Base-by-base conservation (phyloP, 2,797 vertebrate genomes). In the Eutrigla gurnardus region DNA sequence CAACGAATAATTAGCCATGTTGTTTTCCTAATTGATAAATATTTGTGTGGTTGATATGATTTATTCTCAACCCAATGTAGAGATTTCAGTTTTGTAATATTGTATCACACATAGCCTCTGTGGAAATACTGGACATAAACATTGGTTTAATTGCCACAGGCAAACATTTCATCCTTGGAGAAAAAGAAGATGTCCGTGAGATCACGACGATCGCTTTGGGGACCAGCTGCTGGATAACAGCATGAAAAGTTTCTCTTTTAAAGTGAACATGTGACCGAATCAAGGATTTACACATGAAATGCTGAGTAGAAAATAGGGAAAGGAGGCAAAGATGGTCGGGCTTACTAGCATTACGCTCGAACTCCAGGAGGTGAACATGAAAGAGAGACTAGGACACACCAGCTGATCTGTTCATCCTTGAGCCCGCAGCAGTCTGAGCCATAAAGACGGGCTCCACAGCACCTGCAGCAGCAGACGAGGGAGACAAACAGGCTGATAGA, bases 321-420 rank as follows among this genome's bases (percentile, higher is more conserved):
- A 63, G 49, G 49, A 36, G 68, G 53, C 14, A 45, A 8, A 15
- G 32, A 62, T 13, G 17, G 8, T 43, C 43, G 18, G 5, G 8
- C 5, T 33, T 10, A 62, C 12, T n/a, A 46, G 59, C 58, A 10
- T 33, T 3, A 10, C 2, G 39, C 10, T 5, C 36, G 42, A 5
- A 53, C n/a, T 58, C 37, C 54, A 58, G 36, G 45, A 52, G 17
- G 46, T 37, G 32, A 68, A 55, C 37, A 59, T 7, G 25, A 63
- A 25, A 42, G 35, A 13, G 50, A 54, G 18, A 50, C 58, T 9
- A 49, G 18, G 32, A 52, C 10, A 59, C 46, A 50, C 8, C 36
- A 36, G 6, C 64, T 52, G 57, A 40, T 50, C 59, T 35, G 15
- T 37, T 52, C 36, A 77, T 64, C 45, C 50, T 7, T 37, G 15